A percentile compares a stretch with the other conserved stretches of the same genome.
These are phyloP conservation scores for Gambusia yucatana DNA, from an alignment of 2,797 vertebrate species.

Conservation along the genomic window DNA sequence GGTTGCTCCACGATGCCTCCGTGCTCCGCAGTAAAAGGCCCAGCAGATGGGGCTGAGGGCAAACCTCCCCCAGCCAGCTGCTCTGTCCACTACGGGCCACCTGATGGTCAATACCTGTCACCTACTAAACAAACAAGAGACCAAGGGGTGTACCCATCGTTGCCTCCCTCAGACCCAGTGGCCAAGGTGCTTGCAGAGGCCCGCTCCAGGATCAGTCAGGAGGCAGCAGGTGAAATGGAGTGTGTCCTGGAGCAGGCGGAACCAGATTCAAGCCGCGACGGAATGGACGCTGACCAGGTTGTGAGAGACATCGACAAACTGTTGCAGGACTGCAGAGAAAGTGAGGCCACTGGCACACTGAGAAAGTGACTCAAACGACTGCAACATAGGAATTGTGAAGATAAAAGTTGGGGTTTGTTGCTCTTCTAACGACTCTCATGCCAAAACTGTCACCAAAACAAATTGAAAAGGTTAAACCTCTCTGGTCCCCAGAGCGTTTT, in stretches of 20 bases:
- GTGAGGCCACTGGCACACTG: constrained; percentile 88
- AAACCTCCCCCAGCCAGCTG: constrained; percentile 82
- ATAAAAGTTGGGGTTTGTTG: constrained; percentile 61
- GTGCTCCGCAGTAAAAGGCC: constrained; percentile 91
- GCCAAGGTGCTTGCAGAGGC: constrained; percentile 95
- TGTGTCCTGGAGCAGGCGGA: constrained; percentile 88
- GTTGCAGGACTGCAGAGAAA: constrained; percentile 98
- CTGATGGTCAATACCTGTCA: constrained; percentile 92
- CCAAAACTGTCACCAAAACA: constrained; percentile 76
- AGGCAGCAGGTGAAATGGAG: constrained; percentile 90
- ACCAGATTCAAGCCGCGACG: constrained; percentile 84
- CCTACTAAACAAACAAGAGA: constrained; percentile 95
- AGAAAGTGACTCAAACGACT: constrained; percentile 87
- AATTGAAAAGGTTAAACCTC: constrained; percentile 61
- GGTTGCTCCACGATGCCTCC: constrained; percentile 89
- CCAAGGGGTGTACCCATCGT: constrained; percentile 78
- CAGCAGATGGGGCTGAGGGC: constrained; percentile 92
- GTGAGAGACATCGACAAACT: constrained; percentile 99
- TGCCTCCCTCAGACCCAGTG: constrained; percentile 91
- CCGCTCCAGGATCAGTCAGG: constrained; percentile 92
- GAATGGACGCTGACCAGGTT: constrained; percentile 95
- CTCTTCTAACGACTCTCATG: constrained; percentile 64
- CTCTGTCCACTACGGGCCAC: constrained; percentile 90
- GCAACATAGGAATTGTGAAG: constrained; percentile 19
- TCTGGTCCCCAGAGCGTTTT: constrained; percentile 59